phyloP scores from a whole-genome alignment of 2,797 vertebrate species.

The Acipenser oxyrinchus region DNA sequence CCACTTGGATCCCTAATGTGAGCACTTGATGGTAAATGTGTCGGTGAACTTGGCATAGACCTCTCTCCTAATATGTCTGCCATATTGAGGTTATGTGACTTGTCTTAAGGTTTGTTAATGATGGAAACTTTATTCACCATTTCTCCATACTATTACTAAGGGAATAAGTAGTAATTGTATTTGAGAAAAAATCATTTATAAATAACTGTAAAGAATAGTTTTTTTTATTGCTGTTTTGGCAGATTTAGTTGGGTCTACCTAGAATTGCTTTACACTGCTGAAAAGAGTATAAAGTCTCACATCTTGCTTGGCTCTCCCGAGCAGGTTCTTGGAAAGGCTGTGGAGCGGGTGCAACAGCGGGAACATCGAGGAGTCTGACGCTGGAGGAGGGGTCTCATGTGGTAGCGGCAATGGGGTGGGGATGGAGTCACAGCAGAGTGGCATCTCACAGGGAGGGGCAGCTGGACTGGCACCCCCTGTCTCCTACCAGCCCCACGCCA shows the following conservation, averaged over 20 bases:
- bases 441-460: slow-evolving; percentile 65
- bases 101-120: not conserved
- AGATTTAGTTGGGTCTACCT: no score
- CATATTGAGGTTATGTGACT: not conserved
- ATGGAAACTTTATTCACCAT: not conserved
- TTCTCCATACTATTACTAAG: not conserved
- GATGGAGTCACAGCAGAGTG: slow-evolving; percentile 77
- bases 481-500: slow-evolving; percentile 67
- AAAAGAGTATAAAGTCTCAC: no score
- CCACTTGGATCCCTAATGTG: no score
- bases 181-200: no score
- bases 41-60: no score
- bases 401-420: slow-evolving; percentile 70
- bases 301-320: no score
- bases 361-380: slow-evolving; percentile 90
- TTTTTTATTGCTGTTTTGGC: no score
- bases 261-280: no score
- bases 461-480: slow-evolving; percentile 66
- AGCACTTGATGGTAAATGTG: no score
- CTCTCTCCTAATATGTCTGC: not conserved
- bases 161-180: no score
- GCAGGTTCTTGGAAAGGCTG: slow-evolving; percentile 92
- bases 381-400: slow-evolving; percentile 74
- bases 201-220: no score
- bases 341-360: slow-evolving; percentile 97